These are phyloP conservation scores for Silurus aristotelis DNA, from an alignment of 2,797 vertebrate species.

Conservation along the genomic window DNA sequence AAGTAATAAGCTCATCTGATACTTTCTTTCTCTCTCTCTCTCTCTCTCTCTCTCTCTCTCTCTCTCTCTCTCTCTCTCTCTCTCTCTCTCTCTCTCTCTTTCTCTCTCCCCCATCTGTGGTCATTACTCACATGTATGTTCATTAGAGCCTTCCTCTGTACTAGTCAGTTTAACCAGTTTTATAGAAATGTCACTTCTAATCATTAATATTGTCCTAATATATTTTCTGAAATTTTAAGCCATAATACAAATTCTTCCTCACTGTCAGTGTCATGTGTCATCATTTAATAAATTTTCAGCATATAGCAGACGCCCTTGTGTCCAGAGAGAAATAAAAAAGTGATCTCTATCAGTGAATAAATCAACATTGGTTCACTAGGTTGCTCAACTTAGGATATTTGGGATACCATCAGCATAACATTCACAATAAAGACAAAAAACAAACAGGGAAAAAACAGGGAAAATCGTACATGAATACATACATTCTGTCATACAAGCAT, in stretches of 20 bases:
- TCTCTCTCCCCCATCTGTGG: neutral
- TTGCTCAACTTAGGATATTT: too few relatives aligned
- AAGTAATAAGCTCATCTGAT: conserved; percentile 36
- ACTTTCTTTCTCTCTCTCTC: conserved; percentile 20
- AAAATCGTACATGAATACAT: too few relatives aligned
- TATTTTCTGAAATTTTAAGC: neutral
- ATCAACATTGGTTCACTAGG: too few relatives aligned
- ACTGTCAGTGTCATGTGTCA: neutral
- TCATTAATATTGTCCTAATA: neutral
- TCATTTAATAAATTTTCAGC: too few relatives aligned
- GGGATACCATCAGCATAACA: too few relatives aligned
- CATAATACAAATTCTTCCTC: neutral
- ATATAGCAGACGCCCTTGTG: too few relatives aligned
- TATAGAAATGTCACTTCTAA: neutral
- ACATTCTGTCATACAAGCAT: neutral
- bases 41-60: neutral
- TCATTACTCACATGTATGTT: conserved; percentile 7
- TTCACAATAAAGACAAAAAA: too few relatives aligned
- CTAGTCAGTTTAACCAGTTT: neutral
- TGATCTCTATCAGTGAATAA: too few relatives aligned
- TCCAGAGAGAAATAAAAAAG: too few relatives aligned
- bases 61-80: conserved; percentile 7
- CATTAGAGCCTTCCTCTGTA: neutral
- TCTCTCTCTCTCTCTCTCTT: neutral
- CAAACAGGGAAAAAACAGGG: too few relatives aligned